Evolutionary conservation across 2,888 invertebrate species (phyloP).

Genomic region (Chalcosyrphus nemorum): DNA sequence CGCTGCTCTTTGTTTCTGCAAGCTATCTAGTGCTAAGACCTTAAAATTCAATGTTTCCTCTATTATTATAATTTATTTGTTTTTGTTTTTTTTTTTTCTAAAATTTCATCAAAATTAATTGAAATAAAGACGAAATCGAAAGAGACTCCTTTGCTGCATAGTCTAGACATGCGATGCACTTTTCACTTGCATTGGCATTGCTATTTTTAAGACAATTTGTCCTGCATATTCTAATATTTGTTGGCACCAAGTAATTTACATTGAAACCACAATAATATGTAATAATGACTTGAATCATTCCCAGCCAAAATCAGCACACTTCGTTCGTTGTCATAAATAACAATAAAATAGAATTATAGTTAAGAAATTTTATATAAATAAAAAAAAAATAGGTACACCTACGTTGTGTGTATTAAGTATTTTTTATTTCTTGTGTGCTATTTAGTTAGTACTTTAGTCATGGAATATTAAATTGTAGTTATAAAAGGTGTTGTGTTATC

Average conservation of each 20-base stretch:
- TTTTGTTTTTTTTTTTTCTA: too few relatives aligned
- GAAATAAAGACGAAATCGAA: not conserved
- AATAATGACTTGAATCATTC: constrained; percentile 25
- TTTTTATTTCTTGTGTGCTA: too few relatives aligned
- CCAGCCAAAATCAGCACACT: constrained; percentile 14
- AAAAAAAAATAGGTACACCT: not conserved
- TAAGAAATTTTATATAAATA: not conserved
- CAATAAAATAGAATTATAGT: constrained; percentile 22
- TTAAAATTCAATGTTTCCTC: not conserved
- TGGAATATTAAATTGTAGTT: too few relatives aligned
- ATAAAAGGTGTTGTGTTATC: too few relatives aligned
- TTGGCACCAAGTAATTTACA: constrained; percentile 61
- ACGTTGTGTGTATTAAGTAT: not conserved
- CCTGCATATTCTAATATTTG: constrained; percentile 36
- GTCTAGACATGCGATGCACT: not conserved
- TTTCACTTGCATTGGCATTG: constrained; percentile 10
- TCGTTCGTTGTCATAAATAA: constrained; percentile 29
- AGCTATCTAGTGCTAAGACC: constrained; percentile 14
- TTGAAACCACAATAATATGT: constrained; percentile 40
- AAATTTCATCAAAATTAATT: not conserved
- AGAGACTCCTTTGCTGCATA: constrained; percentile 1
- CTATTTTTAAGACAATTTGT: constrained; percentile 42
- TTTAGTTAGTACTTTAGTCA: not conserved
- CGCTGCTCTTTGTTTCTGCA: constrained; percentile 1
- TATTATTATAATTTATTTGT: not conserved